Base-by-base conservation (phyloP, 2,113 vertebrate species). In the Tachysurus fulvidraco region DNA sequence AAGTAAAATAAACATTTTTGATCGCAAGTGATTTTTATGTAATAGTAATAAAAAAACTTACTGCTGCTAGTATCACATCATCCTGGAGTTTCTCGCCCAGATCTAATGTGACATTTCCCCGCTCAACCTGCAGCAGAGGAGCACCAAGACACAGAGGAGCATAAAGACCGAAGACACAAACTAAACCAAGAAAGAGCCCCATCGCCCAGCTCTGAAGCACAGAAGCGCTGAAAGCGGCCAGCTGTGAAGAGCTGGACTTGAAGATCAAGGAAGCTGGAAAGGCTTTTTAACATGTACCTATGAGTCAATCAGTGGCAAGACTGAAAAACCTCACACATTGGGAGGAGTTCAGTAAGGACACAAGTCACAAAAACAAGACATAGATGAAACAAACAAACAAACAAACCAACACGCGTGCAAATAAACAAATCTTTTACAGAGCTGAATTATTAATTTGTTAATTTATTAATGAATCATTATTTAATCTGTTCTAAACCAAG, bases 231-330 rank as follows among this genome's bases (percentile, higher is more conserved):
- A 44, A 89, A 82, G 85, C 85, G 83, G 81, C 83, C 60, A 74
- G 87, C 88, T 89, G 78, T 86, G 83, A 54, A 88, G 82, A 88
- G 85, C 69, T 85, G 60, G 81, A 88, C 83, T 91, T 84, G 87
- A 89, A 90, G 85, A 89, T 88, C 89, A 90, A 89, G 88, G 90
- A 92, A 93, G 94, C 94, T 93, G 93, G 89, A 89, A 92, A 92
- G 87, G 92, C 88, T 90, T 94, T 95, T 94, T 94, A 95, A 94
- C 94, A 85, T 91, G 86, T 89, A 88, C 91, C 91, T 94, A 92
- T 95, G 95, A 95, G 91, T 96, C 95, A 95, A 89, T 87, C 85
- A 85, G 87, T 44, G 86, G 86, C 88, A 92, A 93, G 93, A 89
- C 92, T 88, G 86, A 87, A 88, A 92, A 93, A 92, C 91, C 93